Conservation (phyloP, 2,888 invertebrate species). For the Cryptosula pallasiana region DNA sequence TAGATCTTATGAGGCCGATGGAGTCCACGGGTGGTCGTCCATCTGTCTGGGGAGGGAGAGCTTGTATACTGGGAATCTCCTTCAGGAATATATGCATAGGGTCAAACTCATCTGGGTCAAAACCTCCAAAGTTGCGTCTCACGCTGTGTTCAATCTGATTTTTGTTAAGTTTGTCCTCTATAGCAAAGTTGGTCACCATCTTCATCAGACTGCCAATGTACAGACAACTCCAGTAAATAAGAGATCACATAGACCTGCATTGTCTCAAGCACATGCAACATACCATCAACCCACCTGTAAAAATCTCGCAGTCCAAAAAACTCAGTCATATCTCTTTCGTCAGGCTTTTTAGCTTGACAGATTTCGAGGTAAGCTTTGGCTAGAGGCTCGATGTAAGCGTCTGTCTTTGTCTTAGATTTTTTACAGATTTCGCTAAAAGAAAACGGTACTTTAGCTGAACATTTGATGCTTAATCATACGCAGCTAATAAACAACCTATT, state of each 20-base stretch:
- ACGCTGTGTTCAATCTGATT: slow-evolving; percentile 36
- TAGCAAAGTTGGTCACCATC: slow-evolving; percentile 38
- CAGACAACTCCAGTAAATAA: too few relatives aligned
- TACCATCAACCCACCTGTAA: slow-evolving; percentile 35
- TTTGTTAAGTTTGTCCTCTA: slow-evolving; percentile 32
- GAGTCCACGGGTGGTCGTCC: slow-evolving; percentile 16
- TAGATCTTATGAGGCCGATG: slow-evolving; percentile 20
- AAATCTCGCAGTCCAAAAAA: slow-evolving; percentile 48
- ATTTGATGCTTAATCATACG: too few relatives aligned
- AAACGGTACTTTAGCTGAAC: too few relatives aligned
- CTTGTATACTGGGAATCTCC: slow-evolving; percentile 24
- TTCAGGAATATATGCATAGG: slow-evolving; percentile 35
- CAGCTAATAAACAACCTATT: too few relatives aligned
- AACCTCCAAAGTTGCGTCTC: slow-evolving; percentile 43
- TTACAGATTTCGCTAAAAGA: slow-evolving; percentile 5
- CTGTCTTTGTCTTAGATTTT: background rate
- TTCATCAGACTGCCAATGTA: slow-evolving; percentile 35
- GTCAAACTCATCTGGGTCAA: slow-evolving; percentile 33
- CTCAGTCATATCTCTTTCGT: slow-evolving; percentile 33
- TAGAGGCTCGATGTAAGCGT: background rate
- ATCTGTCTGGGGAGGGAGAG: background rate
- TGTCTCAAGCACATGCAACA: too few relatives aligned
- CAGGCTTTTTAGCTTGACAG: slow-evolving; percentile 11
- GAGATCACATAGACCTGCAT: too few relatives aligned
- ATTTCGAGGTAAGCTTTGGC: slow-evolving; percentile 16